phyloP scores from a whole-genome alignment of 2,888 invertebrate genomes.

The Hydrotaea cyrtoneurina region DNA sequence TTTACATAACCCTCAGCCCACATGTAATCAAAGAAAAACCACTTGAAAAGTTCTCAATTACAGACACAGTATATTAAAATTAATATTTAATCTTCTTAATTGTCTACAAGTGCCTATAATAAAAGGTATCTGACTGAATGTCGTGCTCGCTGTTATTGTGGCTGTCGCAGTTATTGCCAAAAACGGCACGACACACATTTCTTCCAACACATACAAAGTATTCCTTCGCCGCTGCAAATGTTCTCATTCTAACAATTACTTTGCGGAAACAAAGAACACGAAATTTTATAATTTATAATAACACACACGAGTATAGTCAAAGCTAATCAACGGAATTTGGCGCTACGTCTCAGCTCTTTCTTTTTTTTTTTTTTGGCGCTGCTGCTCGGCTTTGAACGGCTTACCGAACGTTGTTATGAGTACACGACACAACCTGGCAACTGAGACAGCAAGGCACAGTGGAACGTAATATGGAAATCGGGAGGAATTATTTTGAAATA shows the following conservation, averaged over 20 bases:
- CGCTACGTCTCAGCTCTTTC: background rate
- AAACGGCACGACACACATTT: background rate
- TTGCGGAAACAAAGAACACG: background rate
- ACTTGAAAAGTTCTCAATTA: constrained; percentile 1
- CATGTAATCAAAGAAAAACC: background rate
- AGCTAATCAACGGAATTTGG: background rate
- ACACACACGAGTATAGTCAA: constrained; percentile 21
- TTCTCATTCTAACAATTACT: constrained; percentile 23
- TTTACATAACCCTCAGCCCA: background rate
- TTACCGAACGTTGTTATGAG: background rate
- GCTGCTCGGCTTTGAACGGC: background rate
- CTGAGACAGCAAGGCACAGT: background rate
- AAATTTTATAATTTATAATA: constrained; percentile 10
- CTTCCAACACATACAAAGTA: background rate
- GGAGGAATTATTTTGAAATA: too few relatives aligned
- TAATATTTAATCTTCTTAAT: constrained; percentile 43
- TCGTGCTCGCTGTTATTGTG: background rate
- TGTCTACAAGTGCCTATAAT: constrained; percentile 32
- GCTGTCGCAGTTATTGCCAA: constrained; percentile 1
- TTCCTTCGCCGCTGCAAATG: background rate
- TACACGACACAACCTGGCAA: background rate
- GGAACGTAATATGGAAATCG: too few relatives aligned
- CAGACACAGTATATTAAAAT: background rate
- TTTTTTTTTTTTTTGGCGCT: background rate
- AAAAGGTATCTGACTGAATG: background rate